A percentile compares a stretch with the other conserved stretches of the same genome.
These are phyloP conservation scores for Brachionus rotundiformis DNA, from an alignment of 1,140 invertebrate species.

Conservation along the genomic window DNA sequence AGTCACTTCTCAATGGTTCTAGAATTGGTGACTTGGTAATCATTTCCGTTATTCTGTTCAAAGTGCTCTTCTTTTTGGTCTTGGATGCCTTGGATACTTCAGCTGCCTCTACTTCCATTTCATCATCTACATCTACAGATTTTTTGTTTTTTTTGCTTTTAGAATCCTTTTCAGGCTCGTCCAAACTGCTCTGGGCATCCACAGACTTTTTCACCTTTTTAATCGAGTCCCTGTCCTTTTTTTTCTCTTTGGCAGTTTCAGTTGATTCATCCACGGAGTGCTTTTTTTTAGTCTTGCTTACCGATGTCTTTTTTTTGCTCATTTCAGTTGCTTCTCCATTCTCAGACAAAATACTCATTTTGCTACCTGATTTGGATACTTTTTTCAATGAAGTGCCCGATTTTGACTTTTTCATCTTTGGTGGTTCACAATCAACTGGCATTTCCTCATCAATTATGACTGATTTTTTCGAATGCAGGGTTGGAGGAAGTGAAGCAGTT, in stretches of 20 bases:
- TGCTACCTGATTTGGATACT: background rate
- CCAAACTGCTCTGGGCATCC: background rate
- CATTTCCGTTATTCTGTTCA: constrained; percentile 33
- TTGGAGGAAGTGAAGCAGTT: background rate
- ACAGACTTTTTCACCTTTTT: background rate
- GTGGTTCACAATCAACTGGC: background rate
- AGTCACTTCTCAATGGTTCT: constrained; percentile 27
- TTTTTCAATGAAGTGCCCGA: background rate
- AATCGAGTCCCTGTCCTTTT: background rate
- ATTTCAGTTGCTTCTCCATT: background rate
- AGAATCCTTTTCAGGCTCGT: background rate
- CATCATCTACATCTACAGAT: background rate
- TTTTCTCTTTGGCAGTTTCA: background rate
- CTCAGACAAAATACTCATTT: constrained; percentile 16
- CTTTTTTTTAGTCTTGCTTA: background rate
- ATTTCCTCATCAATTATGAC: background rate
- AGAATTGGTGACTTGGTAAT: constrained; percentile 44
- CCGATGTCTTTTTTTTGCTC: background rate
- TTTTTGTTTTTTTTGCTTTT: background rate
- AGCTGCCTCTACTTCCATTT: constrained; percentile 10
- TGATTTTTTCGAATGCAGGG: background rate
- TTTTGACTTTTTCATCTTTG: constrained; percentile 6
- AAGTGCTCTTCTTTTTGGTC: constrained; percentile 37
- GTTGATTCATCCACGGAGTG: background rate
- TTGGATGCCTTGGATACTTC: background rate